Conservation (phyloP, 37 sponge, comb jelly and placozoan species). For the Chondrosia reniformis region DNA sequence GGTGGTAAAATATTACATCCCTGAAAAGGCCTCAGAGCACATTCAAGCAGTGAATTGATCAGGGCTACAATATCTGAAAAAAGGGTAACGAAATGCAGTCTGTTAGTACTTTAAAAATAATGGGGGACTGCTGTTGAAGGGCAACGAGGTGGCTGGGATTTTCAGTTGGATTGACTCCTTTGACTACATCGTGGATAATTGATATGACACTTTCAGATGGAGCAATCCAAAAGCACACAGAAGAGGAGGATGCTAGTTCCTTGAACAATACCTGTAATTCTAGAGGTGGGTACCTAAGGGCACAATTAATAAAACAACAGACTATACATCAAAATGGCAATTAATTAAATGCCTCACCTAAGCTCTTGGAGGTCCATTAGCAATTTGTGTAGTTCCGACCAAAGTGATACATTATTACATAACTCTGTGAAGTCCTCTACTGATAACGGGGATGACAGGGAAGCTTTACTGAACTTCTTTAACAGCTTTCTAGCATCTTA, state of each 20-base stretch:
- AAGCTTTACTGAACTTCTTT: background rate
- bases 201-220: background rate
- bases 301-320: too few species aligned
- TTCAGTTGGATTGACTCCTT: background rate
- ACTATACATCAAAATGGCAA: background rate
- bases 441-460: background rate
- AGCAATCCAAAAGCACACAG: background rate
- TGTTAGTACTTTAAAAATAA: slow-evolving; percentile 1
- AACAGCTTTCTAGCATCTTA: background rate
- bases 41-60: background rate
- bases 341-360: too few species aligned
- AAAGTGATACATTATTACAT: too few species aligned
- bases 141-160: background rate
- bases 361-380: too few species aligned
- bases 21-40: background rate
- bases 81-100: background rate
- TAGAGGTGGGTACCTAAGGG: background rate
- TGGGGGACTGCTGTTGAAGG: background rate
- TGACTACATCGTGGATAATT: background rate
- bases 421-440: background rate
- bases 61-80: background rate
- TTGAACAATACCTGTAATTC: background rate
- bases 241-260: background rate
- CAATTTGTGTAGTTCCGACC: too few species aligned
- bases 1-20: background rate